These are phyloP conservation scores for Ornithoptera alexandrae DNA, from an alignment of 2,888 invertebrate genomes.

Conservation along the genomic window DNA sequence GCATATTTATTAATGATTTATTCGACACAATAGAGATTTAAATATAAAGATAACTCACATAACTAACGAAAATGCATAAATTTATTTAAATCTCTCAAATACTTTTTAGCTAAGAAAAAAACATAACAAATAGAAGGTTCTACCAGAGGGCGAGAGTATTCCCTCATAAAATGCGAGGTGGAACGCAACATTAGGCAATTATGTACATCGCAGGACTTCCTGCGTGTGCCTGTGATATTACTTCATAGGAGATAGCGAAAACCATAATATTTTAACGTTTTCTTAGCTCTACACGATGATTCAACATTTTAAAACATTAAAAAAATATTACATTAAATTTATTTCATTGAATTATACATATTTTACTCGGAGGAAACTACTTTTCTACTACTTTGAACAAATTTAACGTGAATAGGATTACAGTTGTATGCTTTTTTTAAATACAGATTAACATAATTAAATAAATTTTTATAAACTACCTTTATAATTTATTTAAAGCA, in stretches of 20 bases:
- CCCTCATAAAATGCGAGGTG: conserved; percentile 57
- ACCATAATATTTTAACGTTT: neutral
- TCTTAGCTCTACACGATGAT: neutral
- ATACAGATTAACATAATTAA: no score
- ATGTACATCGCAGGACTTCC: conserved; percentile 54
- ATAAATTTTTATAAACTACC: no score
- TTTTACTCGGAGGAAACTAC: no score
- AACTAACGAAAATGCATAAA: neutral
- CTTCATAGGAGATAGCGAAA: conserved; percentile 48
- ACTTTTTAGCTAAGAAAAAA: conserved; percentile 7
- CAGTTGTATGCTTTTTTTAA: no score
- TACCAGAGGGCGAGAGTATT: conserved; percentile 46
- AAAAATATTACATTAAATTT: neutral
- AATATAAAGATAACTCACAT: neutral
- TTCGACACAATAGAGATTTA: no score
- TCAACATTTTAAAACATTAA: neutral
- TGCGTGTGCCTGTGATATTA: conserved; percentile 64
- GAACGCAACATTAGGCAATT: conserved; percentile 59
- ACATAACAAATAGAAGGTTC: conserved; percentile 30
- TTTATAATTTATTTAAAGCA: no score
- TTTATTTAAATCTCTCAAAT: conserved; percentile 14
- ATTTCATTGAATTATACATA: neutral
- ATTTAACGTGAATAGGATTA: no score
- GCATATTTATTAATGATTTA: neutral
- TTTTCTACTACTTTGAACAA: no score